A percentile compares a stretch with the other conserved stretches of the same genome.
Conservation (phyloP, 1,140 invertebrate genomes). For the Drosophila lacteicornis region DNA sequence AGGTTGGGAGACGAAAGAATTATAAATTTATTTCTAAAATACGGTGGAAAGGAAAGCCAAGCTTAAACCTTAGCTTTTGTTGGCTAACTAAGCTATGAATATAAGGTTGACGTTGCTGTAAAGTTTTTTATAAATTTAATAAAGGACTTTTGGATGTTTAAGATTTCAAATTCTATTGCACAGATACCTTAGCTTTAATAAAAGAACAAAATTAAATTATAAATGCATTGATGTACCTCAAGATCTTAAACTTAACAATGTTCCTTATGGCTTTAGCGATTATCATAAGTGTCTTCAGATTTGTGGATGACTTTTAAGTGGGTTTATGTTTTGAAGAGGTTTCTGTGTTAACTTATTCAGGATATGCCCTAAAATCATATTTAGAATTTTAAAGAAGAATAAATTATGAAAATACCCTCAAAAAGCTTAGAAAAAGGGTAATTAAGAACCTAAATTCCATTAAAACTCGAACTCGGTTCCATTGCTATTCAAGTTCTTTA, state of each 20-base stretch:
- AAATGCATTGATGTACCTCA: no score
- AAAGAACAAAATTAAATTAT: not conserved
- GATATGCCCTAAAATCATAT: no score
- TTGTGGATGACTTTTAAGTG: no score
- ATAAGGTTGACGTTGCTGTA: not conserved
- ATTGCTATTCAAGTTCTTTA: no score
- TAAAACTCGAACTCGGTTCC: not conserved
- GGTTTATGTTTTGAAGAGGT: no score
- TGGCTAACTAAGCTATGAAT: not conserved
- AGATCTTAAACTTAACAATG: no score
- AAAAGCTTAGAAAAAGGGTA: not conserved
- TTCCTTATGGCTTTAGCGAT: no score
- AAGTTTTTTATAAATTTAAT: not conserved
- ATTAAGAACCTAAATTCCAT: not conserved
- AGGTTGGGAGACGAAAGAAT: not conserved
- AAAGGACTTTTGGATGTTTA: not conserved
- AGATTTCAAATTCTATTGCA: not conserved
- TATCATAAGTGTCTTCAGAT: no score
- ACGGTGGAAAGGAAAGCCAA: not conserved
- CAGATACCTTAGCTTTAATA: not conserved
- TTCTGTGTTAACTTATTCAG: no score
- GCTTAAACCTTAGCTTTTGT: accelerated
- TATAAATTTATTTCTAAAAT: not conserved
- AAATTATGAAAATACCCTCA: not conserved
- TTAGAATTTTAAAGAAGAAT: not conserved